Percentiles rank a stretch among this genome's conserved stretches.
These are phyloP conservation scores for Heliconius erato DNA, from an alignment of 2,888 invertebrate species.

Conservation along the genomic window DNA sequence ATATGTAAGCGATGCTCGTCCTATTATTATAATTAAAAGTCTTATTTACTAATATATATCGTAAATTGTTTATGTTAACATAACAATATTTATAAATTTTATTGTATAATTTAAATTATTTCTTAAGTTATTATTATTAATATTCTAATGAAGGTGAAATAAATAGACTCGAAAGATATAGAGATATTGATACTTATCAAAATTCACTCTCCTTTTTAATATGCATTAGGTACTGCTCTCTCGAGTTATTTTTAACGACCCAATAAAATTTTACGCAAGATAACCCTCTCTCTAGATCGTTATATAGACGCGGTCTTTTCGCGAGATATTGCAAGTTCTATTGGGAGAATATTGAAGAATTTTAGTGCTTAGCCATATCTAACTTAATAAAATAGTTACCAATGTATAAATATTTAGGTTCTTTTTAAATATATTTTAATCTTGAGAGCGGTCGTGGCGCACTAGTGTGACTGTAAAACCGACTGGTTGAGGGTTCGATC, in stretches of 20 bases:
- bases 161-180: slow-evolving; percentile 3
- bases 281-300: slow-evolving; percentile 20
- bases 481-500: too few species aligned
- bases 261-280: slow-evolving; percentile 22
- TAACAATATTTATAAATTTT: neutral
- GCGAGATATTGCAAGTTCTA: neutral
- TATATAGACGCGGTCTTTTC: slow-evolving; percentile 1
- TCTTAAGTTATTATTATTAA: neutral
- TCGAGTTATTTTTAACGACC: slow-evolving; percentile 8
- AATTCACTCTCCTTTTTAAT: neutral
- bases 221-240: slow-evolving; percentile 5
- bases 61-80: neutral
- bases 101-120: neutral
- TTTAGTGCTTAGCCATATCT: neutral
- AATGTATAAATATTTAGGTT: neutral
- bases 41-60: neutral
- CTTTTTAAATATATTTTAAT: too few species aligned
- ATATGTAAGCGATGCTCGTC: slow-evolving; percentile 19
- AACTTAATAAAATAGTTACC: neutral
- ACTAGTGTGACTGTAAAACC: too few species aligned
- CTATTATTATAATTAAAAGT: slow-evolving; percentile 12
- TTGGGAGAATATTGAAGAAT: neutral
- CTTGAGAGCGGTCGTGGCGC: too few species aligned
- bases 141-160: neutral
- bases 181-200: neutral